Conservation (phyloP, 2,888 invertebrate species). For the Tetragonisca angustula region DNA sequence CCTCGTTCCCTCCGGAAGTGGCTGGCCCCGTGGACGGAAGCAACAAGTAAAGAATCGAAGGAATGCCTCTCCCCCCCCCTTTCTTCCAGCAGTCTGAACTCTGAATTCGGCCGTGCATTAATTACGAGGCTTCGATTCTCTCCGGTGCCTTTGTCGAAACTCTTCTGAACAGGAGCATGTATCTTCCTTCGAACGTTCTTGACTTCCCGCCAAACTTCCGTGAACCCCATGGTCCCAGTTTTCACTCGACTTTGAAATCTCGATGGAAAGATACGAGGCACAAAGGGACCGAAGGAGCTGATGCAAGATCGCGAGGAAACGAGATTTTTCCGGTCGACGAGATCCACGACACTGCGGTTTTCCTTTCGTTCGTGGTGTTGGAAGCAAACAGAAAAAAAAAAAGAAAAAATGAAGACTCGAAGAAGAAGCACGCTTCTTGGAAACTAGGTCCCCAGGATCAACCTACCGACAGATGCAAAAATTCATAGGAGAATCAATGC, state of each 20-base stretch:
- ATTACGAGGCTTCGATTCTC: not conserved
- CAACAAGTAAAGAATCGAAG: conserved; percentile 37
- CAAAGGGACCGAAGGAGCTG: not conserved
- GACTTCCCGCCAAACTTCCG: too few relatives aligned
- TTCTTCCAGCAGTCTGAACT: not conserved
- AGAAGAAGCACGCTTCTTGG: conserved; percentile 76
- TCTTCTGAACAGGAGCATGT: too few relatives aligned
- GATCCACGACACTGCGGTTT: conserved; percentile 48
- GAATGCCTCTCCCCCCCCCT: not conserved
- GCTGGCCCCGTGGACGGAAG: conserved; percentile 31
- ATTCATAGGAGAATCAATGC: conserved; percentile 79
- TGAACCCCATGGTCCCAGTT: too few relatives aligned
- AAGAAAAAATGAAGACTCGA: conserved; percentile 33
- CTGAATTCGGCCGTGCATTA: not conserved
- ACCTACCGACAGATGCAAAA: conserved; percentile 83
- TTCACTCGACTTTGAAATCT: too few relatives aligned
- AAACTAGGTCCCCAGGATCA: conserved; percentile 77
- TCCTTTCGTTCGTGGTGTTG: conserved; percentile 22
- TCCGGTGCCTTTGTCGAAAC: not conserved
- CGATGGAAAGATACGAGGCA: not conserved
- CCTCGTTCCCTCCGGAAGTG: conserved; percentile 58
- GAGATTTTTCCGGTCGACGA: conserved; percentile 39
- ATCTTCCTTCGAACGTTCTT: too few relatives aligned
- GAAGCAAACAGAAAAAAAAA: not conserved
- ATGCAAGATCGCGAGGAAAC: conserved; percentile 2